These are phyloP conservation scores for Trachelus stipa DNA, from an alignment of 2,888 invertebrate species.

Conservation along the genomic window DNA sequence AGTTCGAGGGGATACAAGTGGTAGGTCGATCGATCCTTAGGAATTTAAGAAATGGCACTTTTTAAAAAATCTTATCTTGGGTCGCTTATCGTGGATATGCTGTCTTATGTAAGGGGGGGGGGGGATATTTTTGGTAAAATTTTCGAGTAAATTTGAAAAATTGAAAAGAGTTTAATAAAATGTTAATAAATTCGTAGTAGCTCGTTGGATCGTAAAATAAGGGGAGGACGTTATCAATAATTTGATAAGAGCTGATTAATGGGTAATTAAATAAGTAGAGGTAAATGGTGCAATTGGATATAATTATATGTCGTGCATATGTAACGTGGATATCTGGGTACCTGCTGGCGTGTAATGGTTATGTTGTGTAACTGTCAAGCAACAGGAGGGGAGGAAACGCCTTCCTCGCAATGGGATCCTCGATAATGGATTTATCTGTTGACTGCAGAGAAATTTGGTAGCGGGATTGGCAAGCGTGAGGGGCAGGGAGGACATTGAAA, in stretches of 20 bases:
- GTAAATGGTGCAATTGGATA: neutral
- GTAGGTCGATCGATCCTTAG: neutral
- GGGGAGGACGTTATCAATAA: too few species aligned
- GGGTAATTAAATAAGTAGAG: neutral
- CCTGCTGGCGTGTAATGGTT: constrained; percentile 36
- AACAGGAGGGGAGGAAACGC: constrained; percentile 21
- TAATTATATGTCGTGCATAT: neutral
- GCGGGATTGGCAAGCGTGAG: neutral
- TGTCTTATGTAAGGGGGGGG: neutral
- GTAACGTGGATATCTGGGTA: neutral
- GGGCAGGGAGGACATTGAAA: neutral
- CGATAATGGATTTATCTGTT: constrained; percentile 47
- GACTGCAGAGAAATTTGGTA: neutral
- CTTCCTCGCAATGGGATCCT: constrained; percentile 27
- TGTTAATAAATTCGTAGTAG: too few species aligned
- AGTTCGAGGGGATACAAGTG: neutral
- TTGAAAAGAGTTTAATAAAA: too few species aligned
- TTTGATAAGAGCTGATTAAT: neutral
- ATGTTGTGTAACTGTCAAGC: constrained; percentile 38
- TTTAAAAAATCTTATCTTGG: neutral
- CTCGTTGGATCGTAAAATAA: too few species aligned
- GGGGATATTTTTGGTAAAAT: too few species aligned
- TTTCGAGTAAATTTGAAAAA: too few species aligned
- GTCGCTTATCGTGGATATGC: neutral
- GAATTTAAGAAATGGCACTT: neutral